Percentiles rank a stretch among this genome's conserved stretches.
Conservation (phyloP, 2,113 vertebrate genomes). For the Sinosuthora webbiana region DNA sequence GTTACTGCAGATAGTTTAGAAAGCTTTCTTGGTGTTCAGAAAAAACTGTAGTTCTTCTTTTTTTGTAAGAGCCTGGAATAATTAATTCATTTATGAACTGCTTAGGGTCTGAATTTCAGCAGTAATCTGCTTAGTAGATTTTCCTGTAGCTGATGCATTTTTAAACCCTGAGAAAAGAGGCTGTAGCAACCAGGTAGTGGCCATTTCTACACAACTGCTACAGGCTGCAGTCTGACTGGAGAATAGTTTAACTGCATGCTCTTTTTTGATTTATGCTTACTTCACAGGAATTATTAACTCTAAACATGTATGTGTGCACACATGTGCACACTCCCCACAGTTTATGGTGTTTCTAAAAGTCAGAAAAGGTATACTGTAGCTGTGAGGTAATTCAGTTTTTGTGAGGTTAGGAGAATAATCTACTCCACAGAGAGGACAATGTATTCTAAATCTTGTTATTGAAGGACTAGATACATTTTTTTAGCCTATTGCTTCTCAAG, state of each 20-base stretch:
- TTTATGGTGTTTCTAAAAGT: neutral
- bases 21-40: neutral
- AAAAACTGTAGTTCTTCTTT: neutral
- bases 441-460: neutral
- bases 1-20: neutral
- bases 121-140: neutral
- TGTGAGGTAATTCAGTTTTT: neutral
- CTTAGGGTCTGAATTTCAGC: neutral
- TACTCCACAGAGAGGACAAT: neutral
- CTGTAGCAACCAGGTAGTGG: neutral
- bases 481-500: neutral
- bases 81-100: neutral
- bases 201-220: neutral
- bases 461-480: neutral
- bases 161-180: neutral
- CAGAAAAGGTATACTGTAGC: neutral
- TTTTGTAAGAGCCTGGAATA: neutral
- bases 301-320: rapidly evolving
- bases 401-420: neutral
- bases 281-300: neutral
- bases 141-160: neutral
- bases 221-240: neutral
- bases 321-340: neutral
- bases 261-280: neutral
- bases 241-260: neutral